These are phyloP conservation scores for Diplazon laetatorius DNA, from an alignment of 2,888 invertebrate species.

Conservation along the genomic window DNA sequence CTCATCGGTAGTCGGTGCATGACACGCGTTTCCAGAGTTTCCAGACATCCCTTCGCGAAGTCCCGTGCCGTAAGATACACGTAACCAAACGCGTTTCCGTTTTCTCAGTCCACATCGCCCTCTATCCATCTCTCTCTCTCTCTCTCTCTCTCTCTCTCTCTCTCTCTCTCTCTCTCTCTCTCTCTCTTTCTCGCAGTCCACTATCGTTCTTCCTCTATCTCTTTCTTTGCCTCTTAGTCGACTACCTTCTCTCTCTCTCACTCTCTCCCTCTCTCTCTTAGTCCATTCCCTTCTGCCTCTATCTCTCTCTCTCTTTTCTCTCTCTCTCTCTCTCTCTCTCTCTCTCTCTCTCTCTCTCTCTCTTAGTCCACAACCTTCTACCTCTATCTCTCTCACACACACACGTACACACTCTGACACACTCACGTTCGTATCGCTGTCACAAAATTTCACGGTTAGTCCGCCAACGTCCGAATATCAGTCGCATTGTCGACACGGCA, in stretches of 20 bases:
- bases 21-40: constrained; percentile 31
- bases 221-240: not conserved
- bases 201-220: no score
- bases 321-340: not conserved
- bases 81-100: constrained; percentile 10
- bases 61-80: constrained; percentile 5
- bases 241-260: not conserved
- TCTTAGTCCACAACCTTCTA: no score
- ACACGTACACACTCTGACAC: no score
- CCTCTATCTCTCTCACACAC: no score
- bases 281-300: not conserved
- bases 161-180: no score
- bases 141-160: not conserved
- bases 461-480: not conserved
- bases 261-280: no score
- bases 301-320: not conserved
- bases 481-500: constrained; percentile 30
- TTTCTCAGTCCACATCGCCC: constrained; percentile 26
- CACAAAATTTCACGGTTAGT: no score
- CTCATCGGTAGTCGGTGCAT: constrained; percentile 35
- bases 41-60: constrained; percentile 1
- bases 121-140: not conserved
- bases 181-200: no score
- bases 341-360: no score
- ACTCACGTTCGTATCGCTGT: no score